Evolutionary conservation across 2,797 vertebrate species (phyloP).

Genomic region (Lindbergichthys nudifrons): DNA sequence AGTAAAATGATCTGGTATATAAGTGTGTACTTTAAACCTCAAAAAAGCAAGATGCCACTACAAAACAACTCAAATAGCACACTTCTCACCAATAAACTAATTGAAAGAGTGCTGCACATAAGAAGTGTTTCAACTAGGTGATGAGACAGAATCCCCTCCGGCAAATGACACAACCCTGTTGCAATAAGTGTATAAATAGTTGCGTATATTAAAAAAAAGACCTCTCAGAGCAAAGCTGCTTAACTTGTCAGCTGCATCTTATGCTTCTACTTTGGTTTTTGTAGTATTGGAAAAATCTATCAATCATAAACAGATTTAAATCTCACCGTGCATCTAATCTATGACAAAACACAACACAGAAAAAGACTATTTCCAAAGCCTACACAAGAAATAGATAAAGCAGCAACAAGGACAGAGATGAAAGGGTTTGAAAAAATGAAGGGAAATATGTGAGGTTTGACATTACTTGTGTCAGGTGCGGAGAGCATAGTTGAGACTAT

Average conservation of each 20-base stretch:
- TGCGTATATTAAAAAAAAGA: conserved; percentile 66
- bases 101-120: conserved; percentile 39
- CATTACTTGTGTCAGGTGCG: conserved; percentile 95
- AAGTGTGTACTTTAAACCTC: not conserved
- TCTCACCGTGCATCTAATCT: conserved; percentile 25
- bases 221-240: conserved; percentile 74
- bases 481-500: conserved; percentile 95
- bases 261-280: conserved; percentile 46
- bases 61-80: conserved; percentile 17
- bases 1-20: not conserved
- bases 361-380: conserved; percentile 2
- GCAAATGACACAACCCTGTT: conserved; percentile 75
- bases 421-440: conserved; percentile 11
- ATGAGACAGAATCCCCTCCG: conserved; percentile 69
- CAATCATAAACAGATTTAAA: conserved; percentile 27
- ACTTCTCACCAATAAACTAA: conserved; percentile 25
- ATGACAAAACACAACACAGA: not conserved
- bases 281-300: conserved; percentile 32
- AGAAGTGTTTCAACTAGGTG: conserved; percentile 67
- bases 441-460: conserved; percentile 30
- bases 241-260: conserved; percentile 74
- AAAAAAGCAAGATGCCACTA: not conserved
- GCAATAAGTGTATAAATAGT: conserved; percentile 74
- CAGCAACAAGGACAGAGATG: conserved; percentile 1
- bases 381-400: conserved; percentile 4